Base-by-base conservation (phyloP, 1,140 invertebrate genomes). In the Heliconius himera region DNA sequence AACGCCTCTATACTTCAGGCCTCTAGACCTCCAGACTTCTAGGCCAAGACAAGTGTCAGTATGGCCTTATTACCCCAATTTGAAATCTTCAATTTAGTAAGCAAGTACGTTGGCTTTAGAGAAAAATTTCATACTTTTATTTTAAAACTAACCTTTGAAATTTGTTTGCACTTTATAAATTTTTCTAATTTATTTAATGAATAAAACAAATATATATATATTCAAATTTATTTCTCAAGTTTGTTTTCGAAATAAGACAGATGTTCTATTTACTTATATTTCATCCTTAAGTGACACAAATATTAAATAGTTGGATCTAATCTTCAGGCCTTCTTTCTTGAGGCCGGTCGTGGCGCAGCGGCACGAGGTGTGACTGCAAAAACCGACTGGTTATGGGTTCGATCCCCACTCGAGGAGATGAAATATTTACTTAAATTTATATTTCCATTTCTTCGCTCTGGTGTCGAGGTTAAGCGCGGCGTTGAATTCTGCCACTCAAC, bases 41-140 rank as follows among this genome's bases (percentile, higher is more conserved):
- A 66, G 60, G 26, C 22, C 60, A 66, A 66, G 60, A 66, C 60
- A 66, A 66, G 60, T 66, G 26, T 66, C 60, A 66, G 60, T 66
- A 66, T 66, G 60, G 60, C 60, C 60, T 66, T 66, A 66, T 66
- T 66, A 66, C 60, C 60, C 60, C 60, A 66, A 66, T 66, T 66
- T 66, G 60, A 66, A 66, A 66, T 66, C 26, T 66, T 66, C 60
- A 66, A 66, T 66, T 66, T 66, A 66, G 60, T 66, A 66, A 66
- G 60, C 60, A 66, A 66, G 60, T 66, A 66, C 60, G 60, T 29
- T 29, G 13, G 60, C 26, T 66, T 66, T 66, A 29, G 9, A 66
- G 60, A 26, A 29, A 60, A 66, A 16, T 66, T 16, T 66, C 13
- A 29, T 66, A 66, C 60, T 66, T 66, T 66, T 29, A 66, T 66